A percentile compares a stretch with the other conserved stretches of the same genome.
phyloP scores from a whole-genome alignment of 2,888 invertebrate species.

The Watsonalla binaria region DNA sequence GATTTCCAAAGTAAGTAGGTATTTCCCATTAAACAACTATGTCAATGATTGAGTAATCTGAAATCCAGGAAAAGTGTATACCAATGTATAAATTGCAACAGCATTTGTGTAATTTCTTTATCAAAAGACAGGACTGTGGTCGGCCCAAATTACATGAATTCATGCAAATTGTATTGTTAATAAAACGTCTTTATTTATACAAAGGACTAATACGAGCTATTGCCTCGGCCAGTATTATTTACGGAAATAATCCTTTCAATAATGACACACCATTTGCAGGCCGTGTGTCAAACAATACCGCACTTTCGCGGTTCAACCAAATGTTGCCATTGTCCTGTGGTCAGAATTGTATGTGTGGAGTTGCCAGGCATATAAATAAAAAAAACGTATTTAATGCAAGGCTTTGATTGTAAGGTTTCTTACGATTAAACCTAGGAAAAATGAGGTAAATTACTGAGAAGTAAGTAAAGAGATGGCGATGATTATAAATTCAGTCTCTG shows the following conservation, averaged over 20 bases:
- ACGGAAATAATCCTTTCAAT: slow-evolving; percentile 37
- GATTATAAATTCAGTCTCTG: too few species aligned
- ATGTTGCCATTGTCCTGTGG: slow-evolving; percentile 46
- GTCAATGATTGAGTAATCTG: too few species aligned
- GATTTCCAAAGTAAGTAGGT: too few species aligned
- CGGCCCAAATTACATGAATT: neutral
- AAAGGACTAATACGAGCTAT: slow-evolving; percentile 5
- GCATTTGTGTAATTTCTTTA: neutral
- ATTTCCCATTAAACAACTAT: too few species aligned
- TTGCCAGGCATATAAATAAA: slow-evolving; percentile 3
- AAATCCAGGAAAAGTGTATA: too few species aligned
- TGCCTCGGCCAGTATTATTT: slow-evolving; percentile 29
- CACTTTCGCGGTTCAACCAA: slow-evolving; percentile 65
- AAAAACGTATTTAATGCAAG: too few species aligned
- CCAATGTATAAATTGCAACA: neutral
- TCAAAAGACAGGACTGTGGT: neutral
- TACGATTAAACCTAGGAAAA: too few species aligned
- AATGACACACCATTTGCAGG: slow-evolving; percentile 41
- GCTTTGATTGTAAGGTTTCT: too few species aligned
- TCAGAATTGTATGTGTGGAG: slow-evolving; percentile 28
- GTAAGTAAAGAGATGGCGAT: too few species aligned
- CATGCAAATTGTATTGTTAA: slow-evolving; percentile 14
- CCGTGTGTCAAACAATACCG: slow-evolving; percentile 55
- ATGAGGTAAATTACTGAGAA: too few species aligned
- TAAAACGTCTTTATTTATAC: slow-evolving; percentile 35